phyloP scores from a whole-genome alignment of 2,888 invertebrate genomes.

The Drosophila seclusa region DNA sequence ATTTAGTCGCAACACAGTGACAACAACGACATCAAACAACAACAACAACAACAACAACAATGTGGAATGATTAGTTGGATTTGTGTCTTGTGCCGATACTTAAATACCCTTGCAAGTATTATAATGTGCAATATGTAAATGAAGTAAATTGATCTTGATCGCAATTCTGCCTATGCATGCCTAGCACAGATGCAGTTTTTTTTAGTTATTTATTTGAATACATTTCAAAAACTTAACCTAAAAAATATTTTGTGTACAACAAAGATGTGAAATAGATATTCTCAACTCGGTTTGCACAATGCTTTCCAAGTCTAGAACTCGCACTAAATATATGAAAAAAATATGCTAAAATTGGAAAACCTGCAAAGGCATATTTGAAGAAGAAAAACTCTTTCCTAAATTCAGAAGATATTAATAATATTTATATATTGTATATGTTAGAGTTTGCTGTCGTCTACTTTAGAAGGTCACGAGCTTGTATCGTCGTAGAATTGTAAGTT shows the following conservation, averaged over 20 bases:
- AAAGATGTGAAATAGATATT: not conserved
- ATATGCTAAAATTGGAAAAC: not conserved
- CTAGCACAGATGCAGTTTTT: not conserved
- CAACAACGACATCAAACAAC: constrained; percentile 35
- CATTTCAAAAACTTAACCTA: not conserved
- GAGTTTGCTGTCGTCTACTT: no score
- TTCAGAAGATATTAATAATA: not conserved
- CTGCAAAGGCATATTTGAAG: not conserved
- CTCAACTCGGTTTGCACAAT: not conserved
- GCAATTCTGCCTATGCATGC: not conserved
- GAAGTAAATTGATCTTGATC: not conserved
- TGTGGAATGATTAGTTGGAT: constrained; percentile 3
- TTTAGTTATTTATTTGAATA: not conserved
- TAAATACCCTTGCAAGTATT: constrained; percentile 11
- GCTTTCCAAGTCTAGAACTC: not conserved
- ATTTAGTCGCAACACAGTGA: constrained; percentile 50
- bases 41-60: constrained; percentile 28
- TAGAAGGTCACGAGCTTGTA: not conserved
- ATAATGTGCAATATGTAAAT: not conserved
- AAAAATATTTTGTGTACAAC: not conserved
- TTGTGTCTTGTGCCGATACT: not conserved
- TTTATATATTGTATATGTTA: not conserved
- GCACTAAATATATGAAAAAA: not conserved
- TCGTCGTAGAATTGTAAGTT: no score
- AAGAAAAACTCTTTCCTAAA: not conserved